Evolutionary conservation across 2,797 vertebrate species (phyloP).

Genomic region (Arctocebus calabarensis): DNA sequence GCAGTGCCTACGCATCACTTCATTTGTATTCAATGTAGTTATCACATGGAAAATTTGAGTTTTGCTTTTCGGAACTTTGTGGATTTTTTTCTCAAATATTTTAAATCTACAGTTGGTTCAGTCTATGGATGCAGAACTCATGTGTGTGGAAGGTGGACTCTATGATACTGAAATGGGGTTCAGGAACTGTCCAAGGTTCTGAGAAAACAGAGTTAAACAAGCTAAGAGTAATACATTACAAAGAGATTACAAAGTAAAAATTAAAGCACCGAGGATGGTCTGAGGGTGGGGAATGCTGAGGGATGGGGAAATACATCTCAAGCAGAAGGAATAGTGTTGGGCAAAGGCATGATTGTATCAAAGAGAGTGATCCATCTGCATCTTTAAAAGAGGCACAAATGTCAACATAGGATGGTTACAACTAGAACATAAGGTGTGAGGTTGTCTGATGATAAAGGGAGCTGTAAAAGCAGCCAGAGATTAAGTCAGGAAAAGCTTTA

Average conservation of each 20-base stretch:
- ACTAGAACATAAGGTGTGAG: not conserved
- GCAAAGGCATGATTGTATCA: not conserved
- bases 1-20: not conserved
- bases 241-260: not conserved
- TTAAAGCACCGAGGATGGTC: not conserved
- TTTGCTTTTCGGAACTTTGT: not conserved
- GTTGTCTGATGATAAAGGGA: not conserved
- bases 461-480: not conserved
- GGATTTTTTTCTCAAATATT: not conserved
- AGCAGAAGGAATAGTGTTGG: not conserved
- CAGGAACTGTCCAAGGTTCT: not conserved
- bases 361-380: not conserved
- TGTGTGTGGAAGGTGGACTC: not conserved
- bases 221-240: not conserved
- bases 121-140: not conserved
- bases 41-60: not conserved
- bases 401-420: not conserved
- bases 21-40: not conserved
- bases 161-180: not conserved
- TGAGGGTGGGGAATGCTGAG: not conserved
- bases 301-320: not conserved
- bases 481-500: not conserved
- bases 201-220: not conserved
- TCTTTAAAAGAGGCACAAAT: not conserved
- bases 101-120: not conserved